Evolutionary conservation across 2,113 vertebrate species (phyloP).

Genomic region (Otolemur garnettii): DNA sequence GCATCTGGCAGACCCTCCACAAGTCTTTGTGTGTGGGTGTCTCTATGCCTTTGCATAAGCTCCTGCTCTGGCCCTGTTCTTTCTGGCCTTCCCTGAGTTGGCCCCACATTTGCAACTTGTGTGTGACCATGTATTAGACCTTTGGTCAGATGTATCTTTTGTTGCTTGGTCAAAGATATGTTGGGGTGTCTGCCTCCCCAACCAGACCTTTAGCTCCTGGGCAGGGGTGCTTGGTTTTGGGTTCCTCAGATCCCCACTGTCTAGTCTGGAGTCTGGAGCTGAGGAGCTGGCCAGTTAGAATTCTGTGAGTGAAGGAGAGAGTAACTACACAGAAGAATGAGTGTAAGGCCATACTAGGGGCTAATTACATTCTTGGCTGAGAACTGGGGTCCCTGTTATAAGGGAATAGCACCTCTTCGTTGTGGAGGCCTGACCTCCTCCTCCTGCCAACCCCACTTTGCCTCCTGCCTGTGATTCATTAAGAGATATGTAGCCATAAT

Average conservation of each 20-base stretch:
- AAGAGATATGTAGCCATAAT: constrained; percentile 29
- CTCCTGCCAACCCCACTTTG: neutral
- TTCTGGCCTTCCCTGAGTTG: neutral
- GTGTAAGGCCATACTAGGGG: neutral
- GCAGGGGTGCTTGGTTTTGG: accelerated
- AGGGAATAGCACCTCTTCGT: too few species aligned
- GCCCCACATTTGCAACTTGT: accelerated
- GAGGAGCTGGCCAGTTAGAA: accelerated
- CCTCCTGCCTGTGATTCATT: neutral
- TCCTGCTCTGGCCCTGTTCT: too few species aligned
- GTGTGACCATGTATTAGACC: neutral
- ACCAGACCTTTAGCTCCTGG: accelerated
- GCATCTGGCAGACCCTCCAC: too few species aligned
- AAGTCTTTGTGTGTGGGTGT: accelerated
- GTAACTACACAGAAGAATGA: accelerated
- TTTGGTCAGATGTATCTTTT: neutral
- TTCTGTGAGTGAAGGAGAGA: neutral
- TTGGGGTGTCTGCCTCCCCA: neutral
- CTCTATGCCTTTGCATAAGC: neutral
- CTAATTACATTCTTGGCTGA: neutral
- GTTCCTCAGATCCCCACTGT: accelerated
- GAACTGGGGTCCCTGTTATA: neutral
- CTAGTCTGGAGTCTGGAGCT: too few species aligned
- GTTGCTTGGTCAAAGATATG: neutral
- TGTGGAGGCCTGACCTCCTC: neutral